These are phyloP conservation scores for Dynastes hyllus DNA, from an alignment of 2,888 invertebrate genomes.

Conservation along the genomic window DNA sequence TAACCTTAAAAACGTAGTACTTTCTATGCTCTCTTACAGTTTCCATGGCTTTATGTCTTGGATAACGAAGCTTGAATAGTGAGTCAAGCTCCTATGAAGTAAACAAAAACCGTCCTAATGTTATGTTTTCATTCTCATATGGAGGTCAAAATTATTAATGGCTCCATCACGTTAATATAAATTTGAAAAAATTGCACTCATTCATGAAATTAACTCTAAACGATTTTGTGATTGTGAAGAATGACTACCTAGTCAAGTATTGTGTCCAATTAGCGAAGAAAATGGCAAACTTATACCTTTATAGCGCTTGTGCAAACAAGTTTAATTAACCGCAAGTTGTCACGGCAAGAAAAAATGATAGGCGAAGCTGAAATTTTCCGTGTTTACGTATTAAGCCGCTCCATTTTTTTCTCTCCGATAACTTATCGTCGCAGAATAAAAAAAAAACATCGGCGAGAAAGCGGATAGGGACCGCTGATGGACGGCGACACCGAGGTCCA, in stretches of 20 bases:
- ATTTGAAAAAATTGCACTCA: constrained; percentile 1
- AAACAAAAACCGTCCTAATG: too few species aligned
- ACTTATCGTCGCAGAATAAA: constrained; percentile 34
- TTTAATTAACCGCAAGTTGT: constrained; percentile 22
- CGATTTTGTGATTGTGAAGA: constrained; percentile 8
- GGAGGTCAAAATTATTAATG: too few species aligned
- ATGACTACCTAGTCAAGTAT: neutral
- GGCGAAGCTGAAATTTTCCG: constrained; percentile 16
- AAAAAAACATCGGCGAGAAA: neutral
- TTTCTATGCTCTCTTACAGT: too few species aligned
- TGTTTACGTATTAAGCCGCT: constrained; percentile 21
- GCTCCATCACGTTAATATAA: neutral
- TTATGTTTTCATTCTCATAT: too few species aligned
- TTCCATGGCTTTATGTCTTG: too few species aligned
- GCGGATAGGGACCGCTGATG: neutral
- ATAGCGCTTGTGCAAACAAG: neutral
- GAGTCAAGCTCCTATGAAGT: too few species aligned
- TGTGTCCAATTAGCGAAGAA: constrained; percentile 23
- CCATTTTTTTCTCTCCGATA: constrained; percentile 23
- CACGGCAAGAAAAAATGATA: constrained; percentile 6
- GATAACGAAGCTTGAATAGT: too few species aligned
- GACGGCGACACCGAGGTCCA: constrained; percentile 21
- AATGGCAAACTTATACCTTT: neutral
- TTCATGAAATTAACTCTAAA: neutral
- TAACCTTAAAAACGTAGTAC: too few species aligned